These are phyloP conservation scores for Sarcophilus harrisii DNA, from an alignment of 2,797 vertebrate genomes.

Conservation along the genomic window DNA sequence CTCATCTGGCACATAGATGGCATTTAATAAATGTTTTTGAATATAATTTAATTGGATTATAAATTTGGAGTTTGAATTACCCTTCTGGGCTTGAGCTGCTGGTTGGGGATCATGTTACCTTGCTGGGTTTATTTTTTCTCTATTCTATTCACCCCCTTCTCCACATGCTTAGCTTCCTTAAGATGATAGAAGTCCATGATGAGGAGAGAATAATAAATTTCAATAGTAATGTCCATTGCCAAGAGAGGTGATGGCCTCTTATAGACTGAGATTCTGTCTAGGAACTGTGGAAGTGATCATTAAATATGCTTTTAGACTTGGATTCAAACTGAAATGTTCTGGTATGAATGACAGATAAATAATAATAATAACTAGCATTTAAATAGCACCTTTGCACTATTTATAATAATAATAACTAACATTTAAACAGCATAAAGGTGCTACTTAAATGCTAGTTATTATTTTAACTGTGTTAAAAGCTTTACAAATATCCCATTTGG, in stretches of 20 bases:
- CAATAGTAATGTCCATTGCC: not conserved
- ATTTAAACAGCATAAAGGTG: not conserved
- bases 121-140: not conserved
- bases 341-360: not conserved
- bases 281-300: not conserved
- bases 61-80: not conserved
- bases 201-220: not conserved
- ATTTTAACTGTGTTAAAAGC: not conserved
- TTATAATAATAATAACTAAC: not conserved
- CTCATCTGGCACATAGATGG: not conserved
- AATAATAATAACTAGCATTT: not conserved
- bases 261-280: not conserved
- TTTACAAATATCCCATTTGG: not conserved
- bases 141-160: not conserved
- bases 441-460: no score
- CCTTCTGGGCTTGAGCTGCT: not conserved
- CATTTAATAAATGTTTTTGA: not conserved
- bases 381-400: not conserved
- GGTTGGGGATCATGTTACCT: not conserved
- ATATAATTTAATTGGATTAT: not conserved
- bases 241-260: not conserved
- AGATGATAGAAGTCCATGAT: not conserved
- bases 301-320: not conserved
- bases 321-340: not conserved
- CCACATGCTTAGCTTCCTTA: not conserved